Evolutionary conservation across 1,140 invertebrate species (phyloP), one percentile per base, ranked within the genome.

Genomic region (Drosophila littoralis): DNA sequence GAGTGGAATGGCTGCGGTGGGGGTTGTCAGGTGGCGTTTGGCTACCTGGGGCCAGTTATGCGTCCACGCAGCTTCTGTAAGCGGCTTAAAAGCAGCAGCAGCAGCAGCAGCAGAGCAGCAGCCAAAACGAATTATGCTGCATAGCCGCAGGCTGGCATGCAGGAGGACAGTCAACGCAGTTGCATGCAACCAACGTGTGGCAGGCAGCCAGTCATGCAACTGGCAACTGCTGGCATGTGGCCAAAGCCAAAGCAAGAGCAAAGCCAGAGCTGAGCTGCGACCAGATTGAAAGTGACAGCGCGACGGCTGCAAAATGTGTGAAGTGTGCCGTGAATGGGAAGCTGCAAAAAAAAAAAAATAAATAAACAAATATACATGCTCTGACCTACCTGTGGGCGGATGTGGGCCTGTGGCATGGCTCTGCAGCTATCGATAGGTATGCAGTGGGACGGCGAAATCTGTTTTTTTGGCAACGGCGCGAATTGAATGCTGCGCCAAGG

Each of bases 221-320:
- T 28, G 9, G 7, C 57, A 51, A 7, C 51, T 35, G 15, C 55
- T 77, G 75, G 75, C 75, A 67, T 50, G 6, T 52, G 51, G 70
- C 70, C 75, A 77, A 61, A 28, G 63, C 55, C 28, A 54, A 17
- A 17, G 28, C 28, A 17, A 40, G 38, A 40, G 9, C 38, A 12
- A 22, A 51, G 35, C 33, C 22, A 12, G 32, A 33, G 43, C 45
- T 33, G 51, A 35, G 58, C 42, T 22, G 9, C 15, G 45, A 7
- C 2, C 45, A 67, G 51, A 70, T 84, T 64, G 81, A 84, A 83
- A 84, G 81, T 80, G 81, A 80, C 81, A 81, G 60, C 69, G 60
- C 68, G 60, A 45, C 63, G 45, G 61, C 38, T 72, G 59, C 57
- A 42, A 64, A 78, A 66, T 81, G 75, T 78, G 79, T 66, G 69